Evolutionary conservation across 2,113 vertebrate genomes (phyloP), one percentile per base, ranked within the genome.

Genomic region (Plectropomus leopardus): DNA sequence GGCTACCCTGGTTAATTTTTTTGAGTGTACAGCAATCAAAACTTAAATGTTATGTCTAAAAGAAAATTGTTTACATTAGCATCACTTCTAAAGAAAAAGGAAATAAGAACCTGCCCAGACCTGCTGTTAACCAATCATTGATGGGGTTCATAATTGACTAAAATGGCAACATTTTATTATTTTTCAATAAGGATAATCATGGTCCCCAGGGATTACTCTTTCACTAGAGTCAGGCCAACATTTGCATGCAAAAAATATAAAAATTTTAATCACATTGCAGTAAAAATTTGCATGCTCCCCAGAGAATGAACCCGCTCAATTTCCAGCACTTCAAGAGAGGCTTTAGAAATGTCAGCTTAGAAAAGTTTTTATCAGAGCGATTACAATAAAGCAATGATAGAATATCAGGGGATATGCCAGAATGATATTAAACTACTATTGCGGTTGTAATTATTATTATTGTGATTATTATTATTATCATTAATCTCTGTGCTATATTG

Each of bases 61-160:
- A 45, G 9, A 11, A 48, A 65, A 34, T n/a, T 1, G 4, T 5
- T 32, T 34, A 17, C 1, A 5, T 34, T 1, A n/a, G 58, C 14
- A 21, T 23, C 34, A 60, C 19, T 36, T 10, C 54, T 55, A 1
- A 17, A 17, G 16, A 58, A 58, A 30, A 23, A 61, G 58, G 16
- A 48, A 60, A 47, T 28, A 7, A 58, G 26, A 45, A 17, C 16
- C 3, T 58, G 28, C 6, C 15, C 7, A 5, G 16, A 26, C 15
- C 23, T 44, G 60, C 15, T 73, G 57, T 51, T 51, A 58, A 51
- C 16, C 34, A 53, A 75, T 65, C 59, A 54, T 34, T 44, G 54
- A 54, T 59, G 16, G 19, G 48, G 7, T 26, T 64, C 32, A 21
- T 45, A 2, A 23, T 3, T 51, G 16, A 30, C 19, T 28, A n/a